Percentiles rank a stretch among this genome's conserved stretches.
phyloP scores from a whole-genome alignment of 2,888 invertebrate species.

The Reticulitermes lucifugus region DNA sequence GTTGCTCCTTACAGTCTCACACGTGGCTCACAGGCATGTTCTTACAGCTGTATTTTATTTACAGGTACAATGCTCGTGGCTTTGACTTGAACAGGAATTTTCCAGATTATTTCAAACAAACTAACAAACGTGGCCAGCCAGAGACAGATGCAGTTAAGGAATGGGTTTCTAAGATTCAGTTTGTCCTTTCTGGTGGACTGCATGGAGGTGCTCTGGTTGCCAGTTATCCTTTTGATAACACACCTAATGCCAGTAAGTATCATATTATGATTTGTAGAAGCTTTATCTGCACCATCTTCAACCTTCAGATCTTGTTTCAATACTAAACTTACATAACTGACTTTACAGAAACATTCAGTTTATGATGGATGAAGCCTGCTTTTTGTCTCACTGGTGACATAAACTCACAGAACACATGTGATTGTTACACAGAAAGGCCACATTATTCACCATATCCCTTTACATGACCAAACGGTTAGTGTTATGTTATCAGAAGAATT shows the following conservation, averaged over 20 bases:
- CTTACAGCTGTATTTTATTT: slow-evolving; percentile 45
- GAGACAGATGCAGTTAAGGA: slow-evolving; percentile 95
- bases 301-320: no score
- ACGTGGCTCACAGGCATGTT: no score
- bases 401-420: no score
- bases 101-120: slow-evolving; percentile 90
- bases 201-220: slow-evolving; percentile 97
- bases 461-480: no score
- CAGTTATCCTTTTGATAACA: slow-evolving; percentile 97
- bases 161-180: slow-evolving; percentile 94
- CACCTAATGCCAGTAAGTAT: slow-evolving; percentile 91
- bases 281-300: neutral
- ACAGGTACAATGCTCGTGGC: slow-evolving; percentile 86
- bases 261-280: neutral
- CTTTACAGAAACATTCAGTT: no score
- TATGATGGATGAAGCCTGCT: no score
- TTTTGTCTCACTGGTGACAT: no score
- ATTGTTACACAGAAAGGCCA: no score
- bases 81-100: slow-evolving; percentile 96
- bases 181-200: slow-evolving; percentile 92
- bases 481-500: no score
- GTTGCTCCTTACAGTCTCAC: no score
- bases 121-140: slow-evolving; percentile 89
- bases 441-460: no score
- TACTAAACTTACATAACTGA: no score